Evolutionary conservation across 2,888 invertebrate genomes (phyloP).

Genomic region (Hydrotaea diabolus): DNA sequence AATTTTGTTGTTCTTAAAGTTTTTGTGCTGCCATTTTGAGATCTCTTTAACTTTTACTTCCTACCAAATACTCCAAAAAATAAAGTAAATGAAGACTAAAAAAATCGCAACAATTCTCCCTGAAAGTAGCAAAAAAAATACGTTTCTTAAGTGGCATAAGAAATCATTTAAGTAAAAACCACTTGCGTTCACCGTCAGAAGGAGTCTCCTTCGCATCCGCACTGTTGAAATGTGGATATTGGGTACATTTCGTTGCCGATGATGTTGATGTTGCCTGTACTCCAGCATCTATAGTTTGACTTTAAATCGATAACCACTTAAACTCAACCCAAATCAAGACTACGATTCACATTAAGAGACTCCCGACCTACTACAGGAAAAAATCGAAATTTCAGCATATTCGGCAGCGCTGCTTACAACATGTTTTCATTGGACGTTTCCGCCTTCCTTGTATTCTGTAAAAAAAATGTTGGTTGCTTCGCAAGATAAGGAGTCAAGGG

Average conservation of each 20-base stretch:
- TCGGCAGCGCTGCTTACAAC: too few relatives aligned
- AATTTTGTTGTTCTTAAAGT: not conserved
- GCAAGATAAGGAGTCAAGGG: too few relatives aligned
- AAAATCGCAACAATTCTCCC: not conserved
- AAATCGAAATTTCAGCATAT: too few relatives aligned
- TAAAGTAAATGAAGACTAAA: slow-evolving; percentile 9
- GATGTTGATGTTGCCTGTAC: not conserved
- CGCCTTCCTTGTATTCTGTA: too few relatives aligned
- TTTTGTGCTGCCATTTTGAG: too few relatives aligned
- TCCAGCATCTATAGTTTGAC: slow-evolving; percentile 4
- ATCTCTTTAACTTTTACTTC: too few relatives aligned
- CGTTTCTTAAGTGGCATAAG: slow-evolving; percentile 10
- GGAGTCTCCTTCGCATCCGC: too few relatives aligned
- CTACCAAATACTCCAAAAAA: not conserved
- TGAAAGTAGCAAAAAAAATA: too few relatives aligned
- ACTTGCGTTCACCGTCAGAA: slow-evolving; percentile 6
- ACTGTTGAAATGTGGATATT: too few relatives aligned
- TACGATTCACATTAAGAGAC: slow-evolving; percentile 1
- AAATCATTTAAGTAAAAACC: slow-evolving; percentile 40
- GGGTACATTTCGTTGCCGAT: not conserved
- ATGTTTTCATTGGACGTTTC: too few relatives aligned
- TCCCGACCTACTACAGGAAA: not conserved
- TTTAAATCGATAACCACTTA: slow-evolving; percentile 56
- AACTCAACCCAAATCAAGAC: slow-evolving; percentile 15
- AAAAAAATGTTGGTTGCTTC: too few relatives aligned